phyloP scores from a whole-genome alignment of 2,888 invertebrate genomes.

The Ephialtes manifestator region DNA sequence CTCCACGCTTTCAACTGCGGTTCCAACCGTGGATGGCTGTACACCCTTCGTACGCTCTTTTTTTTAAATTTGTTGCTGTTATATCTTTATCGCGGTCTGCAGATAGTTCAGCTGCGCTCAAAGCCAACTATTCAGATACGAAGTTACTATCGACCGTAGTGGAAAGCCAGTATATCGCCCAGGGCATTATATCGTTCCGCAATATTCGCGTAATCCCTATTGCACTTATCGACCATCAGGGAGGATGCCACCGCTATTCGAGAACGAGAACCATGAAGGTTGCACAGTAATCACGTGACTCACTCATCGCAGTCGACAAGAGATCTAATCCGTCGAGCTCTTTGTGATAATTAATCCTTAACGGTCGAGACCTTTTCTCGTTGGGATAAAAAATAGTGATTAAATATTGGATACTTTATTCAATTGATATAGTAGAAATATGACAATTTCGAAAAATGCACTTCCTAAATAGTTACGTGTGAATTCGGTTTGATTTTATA shows the following conservation, averaged over 20 bases:
- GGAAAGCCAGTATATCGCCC: not conserved
- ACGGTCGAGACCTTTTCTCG: no score
- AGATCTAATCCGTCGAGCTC: not conserved
- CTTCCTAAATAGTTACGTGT: no score
- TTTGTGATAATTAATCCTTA: not conserved
- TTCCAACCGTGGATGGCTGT: not conserved
- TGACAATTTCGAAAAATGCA: not conserved
- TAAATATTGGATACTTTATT: no score
- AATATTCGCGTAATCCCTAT: slow-evolving; percentile 57
- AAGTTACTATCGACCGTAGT: slow-evolving; percentile 3
- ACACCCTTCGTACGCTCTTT: slow-evolving; percentile 22
- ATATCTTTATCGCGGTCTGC: slow-evolving; percentile 39
- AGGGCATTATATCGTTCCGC: slow-evolving; percentile 30
- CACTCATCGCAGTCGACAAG: slow-evolving; percentile 18
- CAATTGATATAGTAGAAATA: not conserved
- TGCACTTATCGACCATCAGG: slow-evolving; percentile 41
- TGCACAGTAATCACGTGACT: slow-evolving; percentile 2
- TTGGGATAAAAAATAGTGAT: no score
- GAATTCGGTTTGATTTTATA: no score
- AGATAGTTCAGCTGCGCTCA: slow-evolving; percentile 49
- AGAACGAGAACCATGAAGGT: slow-evolving; percentile 8
- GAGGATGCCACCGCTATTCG: slow-evolving; percentile 1
- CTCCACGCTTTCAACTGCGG: slow-evolving; percentile 13
- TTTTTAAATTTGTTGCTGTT: slow-evolving; percentile 30
- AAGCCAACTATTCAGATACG: slow-evolving; percentile 45